Evolutionary conservation across 2,797 vertebrate species (phyloP), one percentile per base, ranked within the genome.

Genomic region (Sorex maritimensis): DNA sequence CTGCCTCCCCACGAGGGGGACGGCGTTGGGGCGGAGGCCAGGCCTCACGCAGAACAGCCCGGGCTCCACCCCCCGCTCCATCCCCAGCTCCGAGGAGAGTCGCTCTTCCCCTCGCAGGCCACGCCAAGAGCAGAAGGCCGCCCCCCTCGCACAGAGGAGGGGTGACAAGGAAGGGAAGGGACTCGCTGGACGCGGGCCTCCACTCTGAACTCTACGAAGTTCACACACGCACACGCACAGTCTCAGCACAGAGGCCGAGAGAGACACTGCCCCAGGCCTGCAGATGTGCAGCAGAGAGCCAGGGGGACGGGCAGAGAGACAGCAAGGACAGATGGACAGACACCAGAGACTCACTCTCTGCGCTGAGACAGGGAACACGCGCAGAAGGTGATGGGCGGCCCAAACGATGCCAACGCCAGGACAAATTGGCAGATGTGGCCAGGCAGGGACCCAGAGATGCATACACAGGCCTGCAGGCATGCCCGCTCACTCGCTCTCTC

Each of bases 401-500:
- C 58, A 61, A 61, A 17, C 15, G 58, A 17, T 19, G 58, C 58
- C 58, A 61, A 61, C 3, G 17, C 7, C 58, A 21, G 58, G 5
- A 61, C 58, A 61, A 61, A 61, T 4, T 23, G 21, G 21, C 21
- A 61, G 58, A 61, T 61, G 58, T 2, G 19, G 26, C 14, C 73
- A 17, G 12, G 5, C 8, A 24, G 61, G 5, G 0, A 71, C 55
- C 28, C 34, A 26, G 19, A 63, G 84, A 34, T 41, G 84, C 8
- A 65, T 3, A 44, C 41, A 44, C 41, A 44, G 41, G 41, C 41
- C 41, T 44, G 41, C 7, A 3, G 41, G 41, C 0, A 3, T n/a
- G 13, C 1, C 0, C 2, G 0, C 23, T 26, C 4, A 3, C 24
- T 58, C 7, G 24, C 5, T n/a, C 2, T 2, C 41, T 2, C 41